These are phyloP conservation scores for Theretra japonica DNA, from an alignment of 2,888 invertebrate species.

Conservation along the genomic window DNA sequence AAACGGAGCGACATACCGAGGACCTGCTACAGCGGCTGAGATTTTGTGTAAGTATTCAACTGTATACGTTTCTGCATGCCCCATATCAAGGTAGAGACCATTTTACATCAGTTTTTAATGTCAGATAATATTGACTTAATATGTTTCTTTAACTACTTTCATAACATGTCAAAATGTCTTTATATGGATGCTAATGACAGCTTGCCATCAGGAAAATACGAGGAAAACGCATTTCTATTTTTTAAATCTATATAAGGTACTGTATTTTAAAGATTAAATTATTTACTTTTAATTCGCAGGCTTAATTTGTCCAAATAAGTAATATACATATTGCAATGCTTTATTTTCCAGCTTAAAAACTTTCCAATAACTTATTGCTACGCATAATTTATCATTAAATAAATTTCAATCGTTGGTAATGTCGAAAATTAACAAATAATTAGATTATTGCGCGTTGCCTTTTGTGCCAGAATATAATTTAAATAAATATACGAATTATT, in stretches of 20 bases:
- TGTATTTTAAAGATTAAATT: too few relatives aligned
- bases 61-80: not conserved
- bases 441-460: not conserved
- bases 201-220: too few relatives aligned
- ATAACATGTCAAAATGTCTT: too few relatives aligned
- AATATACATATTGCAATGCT: not conserved
- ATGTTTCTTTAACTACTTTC: too few relatives aligned
- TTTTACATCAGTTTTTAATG: not conserved
- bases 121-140: not conserved
- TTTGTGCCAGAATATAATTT: not conserved
- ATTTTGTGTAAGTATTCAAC: slow-evolving; percentile 79
- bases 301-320: not conserved
- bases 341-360: not conserved
- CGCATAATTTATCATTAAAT: not conserved
- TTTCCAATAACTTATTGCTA: not conserved
- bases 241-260: too few relatives aligned
- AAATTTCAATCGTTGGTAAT: not conserved
- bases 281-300: not conserved
- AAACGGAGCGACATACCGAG: slow-evolving; percentile 67
- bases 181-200: too few relatives aligned
- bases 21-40: slow-evolving; percentile 81
- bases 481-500: not conserved
- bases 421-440: not conserved
- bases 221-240: too few relatives aligned
- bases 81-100: too few relatives aligned